These are phyloP conservation scores for Orchestia grillus DNA, from an alignment of 1,140 invertebrate species.

Conservation along the genomic window DNA sequence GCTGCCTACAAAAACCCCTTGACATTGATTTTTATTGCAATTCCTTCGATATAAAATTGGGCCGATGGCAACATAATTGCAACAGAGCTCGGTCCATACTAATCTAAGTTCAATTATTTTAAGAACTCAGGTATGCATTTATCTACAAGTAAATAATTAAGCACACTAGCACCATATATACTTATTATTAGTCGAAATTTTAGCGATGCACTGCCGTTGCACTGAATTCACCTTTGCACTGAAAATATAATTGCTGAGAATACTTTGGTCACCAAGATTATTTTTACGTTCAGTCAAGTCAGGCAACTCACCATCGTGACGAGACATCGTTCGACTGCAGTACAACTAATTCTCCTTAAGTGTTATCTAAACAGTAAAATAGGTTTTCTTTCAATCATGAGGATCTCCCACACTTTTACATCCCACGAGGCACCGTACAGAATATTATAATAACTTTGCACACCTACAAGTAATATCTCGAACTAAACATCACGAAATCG, in stretches of 20 bases:
- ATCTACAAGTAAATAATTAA: too few species aligned
- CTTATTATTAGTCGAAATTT: too few species aligned
- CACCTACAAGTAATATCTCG: background rate
- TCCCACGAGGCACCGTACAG: background rate
- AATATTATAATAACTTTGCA: background rate
- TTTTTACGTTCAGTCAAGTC: background rate
- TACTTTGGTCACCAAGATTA: background rate
- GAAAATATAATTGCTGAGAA: background rate
- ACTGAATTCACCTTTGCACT: background rate
- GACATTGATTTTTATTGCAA: too few species aligned
- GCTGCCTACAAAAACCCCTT: too few species aligned
- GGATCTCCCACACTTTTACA: slow-evolving; percentile 29
- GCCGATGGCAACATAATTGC: too few species aligned
- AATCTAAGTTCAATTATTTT: too few species aligned
- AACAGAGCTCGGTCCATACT: too few species aligned
- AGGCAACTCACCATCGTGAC: slow-evolving; percentile 32
- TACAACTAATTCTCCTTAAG: slow-evolving; percentile 53
- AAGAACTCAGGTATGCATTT: too few species aligned
- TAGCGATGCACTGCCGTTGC: too few species aligned
- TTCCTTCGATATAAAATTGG: too few species aligned
- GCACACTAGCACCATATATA: too few species aligned
- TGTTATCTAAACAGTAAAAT: slow-evolving; percentile 43
- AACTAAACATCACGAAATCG: background rate
- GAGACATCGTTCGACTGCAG: slow-evolving; percentile 50
- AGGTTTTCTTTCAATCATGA: slow-evolving; percentile 48